Percentiles rank a stretch among this genome's conserved stretches.
Evolutionary conservation across 2,888 invertebrate genomes (phyloP).

Genomic region (Aricia artaxerxes): DNA sequence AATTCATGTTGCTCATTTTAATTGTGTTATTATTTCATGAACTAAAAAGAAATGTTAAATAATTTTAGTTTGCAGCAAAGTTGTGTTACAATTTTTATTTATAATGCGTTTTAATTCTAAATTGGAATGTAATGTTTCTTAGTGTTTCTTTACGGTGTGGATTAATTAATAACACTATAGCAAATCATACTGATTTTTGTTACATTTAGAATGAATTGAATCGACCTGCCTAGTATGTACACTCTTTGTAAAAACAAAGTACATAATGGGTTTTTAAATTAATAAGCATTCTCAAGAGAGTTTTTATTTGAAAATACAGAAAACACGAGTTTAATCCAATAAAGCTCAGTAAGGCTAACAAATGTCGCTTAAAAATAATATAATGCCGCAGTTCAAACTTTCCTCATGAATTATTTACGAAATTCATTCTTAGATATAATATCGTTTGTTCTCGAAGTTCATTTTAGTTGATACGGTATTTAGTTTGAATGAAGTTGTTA

Average conservation of each 20-base stretch:
- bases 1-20: conserved; percentile 17
- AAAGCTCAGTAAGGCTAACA: conserved; percentile 58
- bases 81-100: neutral
- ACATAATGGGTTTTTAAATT: too few species aligned
- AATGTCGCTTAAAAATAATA: conserved; percentile 78
- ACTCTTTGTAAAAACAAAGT: too few species aligned
- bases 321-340: conserved; percentile 31
- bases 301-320: neutral
- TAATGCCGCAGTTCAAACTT: conserved; percentile 78
- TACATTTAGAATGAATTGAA: too few species aligned
- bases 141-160: too few species aligned
- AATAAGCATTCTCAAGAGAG: neutral
- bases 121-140: too few species aligned
- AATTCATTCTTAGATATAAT: conserved; percentile 77
- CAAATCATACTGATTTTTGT: too few species aligned
- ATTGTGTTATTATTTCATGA: conserved; percentile 8
- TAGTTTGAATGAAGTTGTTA: conserved; percentile 62
- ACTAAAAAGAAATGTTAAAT: neutral
- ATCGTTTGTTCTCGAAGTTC: conserved; percentile 66
- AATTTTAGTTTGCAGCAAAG: neutral
- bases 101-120: too few species aligned
- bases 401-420: conserved; percentile 79
- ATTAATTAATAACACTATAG: too few species aligned
- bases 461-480: conserved; percentile 74
- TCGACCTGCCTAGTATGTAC: too few species aligned